Evolutionary conservation across 2,888 invertebrate species (phyloP).

Genomic region (Drosophila anomalipes): DNA sequence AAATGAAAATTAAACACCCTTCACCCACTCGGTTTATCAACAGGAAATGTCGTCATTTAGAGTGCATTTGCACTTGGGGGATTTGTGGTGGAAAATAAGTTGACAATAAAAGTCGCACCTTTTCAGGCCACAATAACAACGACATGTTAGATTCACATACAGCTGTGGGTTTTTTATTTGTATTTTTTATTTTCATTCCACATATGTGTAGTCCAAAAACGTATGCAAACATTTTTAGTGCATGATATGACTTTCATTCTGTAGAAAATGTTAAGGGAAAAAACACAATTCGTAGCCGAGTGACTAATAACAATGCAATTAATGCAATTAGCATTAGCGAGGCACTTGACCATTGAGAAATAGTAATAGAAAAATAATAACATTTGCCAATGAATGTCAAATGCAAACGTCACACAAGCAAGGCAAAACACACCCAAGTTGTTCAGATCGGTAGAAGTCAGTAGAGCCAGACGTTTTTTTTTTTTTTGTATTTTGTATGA

Average conservation of each 20-base stretch:
- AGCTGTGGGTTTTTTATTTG: constrained; percentile 37
- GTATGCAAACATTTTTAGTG: constrained; percentile 26
- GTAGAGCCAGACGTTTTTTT: not conserved
- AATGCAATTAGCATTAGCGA: constrained; percentile 38
- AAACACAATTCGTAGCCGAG: constrained; percentile 5
- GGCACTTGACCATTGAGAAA: constrained; percentile 16
- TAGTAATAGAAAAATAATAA: constrained; percentile 23
- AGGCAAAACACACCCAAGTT: constrained; percentile 5
- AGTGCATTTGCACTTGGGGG: constrained; percentile 19
- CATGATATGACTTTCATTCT: constrained; percentile 47
- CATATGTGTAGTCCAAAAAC: constrained; percentile 28
- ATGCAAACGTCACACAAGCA: constrained; percentile 19
- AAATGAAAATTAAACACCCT: not conserved
- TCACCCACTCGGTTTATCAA: not conserved
- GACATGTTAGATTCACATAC: constrained; percentile 30
- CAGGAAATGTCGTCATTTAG: constrained; percentile 14
- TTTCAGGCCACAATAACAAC: constrained; percentile 27
- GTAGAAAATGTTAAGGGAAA: constrained; percentile 30
- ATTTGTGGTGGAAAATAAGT: constrained; percentile 29
- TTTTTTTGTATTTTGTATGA: constrained; percentile 5
- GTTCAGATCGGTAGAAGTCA: constrained; percentile 3
- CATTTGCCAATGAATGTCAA: constrained; percentile 34
- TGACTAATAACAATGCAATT: constrained; percentile 60
- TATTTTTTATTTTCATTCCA: constrained; percentile 12
- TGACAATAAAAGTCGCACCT: constrained; percentile 27